Base-by-base conservation (phyloP, 1,140 invertebrate species). In the Eumeta japonica region DNA sequence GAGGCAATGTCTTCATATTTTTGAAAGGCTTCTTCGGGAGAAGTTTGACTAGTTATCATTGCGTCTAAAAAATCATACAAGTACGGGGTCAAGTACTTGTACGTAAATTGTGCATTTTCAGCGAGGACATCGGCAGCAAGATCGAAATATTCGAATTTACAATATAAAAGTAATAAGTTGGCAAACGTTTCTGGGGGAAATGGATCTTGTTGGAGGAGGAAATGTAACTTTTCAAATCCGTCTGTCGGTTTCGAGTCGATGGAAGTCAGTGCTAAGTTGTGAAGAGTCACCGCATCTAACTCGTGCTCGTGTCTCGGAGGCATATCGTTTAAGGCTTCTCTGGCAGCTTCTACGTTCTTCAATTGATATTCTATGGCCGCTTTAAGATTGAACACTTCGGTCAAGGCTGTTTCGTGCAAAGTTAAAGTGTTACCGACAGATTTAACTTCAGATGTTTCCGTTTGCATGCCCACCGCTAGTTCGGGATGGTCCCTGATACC, bases 371-470 rank as follows among this genome's bases (percentile, higher is more conserved):
- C 95, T 50, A 99, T 95, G 2, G 97, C 97, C 11, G 95, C 95
- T 79, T 98, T 98, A 0, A 99, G 79, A 77, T 99, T 99, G 57
- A 98, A 97, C 0, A 97, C 95, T 77, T 99, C 97, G 10, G 98
- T 93, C 2, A 99, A 76, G 18, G 94, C 94, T 13, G 96, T 97
- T 71, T 98, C 88, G 59, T 98, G 94, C 30, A 99, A 80, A 0
- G 91, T 92, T 20, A 97, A 76, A 2, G 95, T 97, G 75, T 99
- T 99, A 10, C 96, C 97, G 29, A 99, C 96, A 72, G 94, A 97
- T 50, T 92, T 81, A 2, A 96, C 88, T 79, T 97, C 93, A 45
- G 95, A 92, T 5, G 94, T 94, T 73, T 99, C 97, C n/a, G 94
- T 94, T 55, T 92, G 92, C 84, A 96, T 93, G 0, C 97, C 97